Evolutionary conservation across 2,797 vertebrate species (phyloP), one percentile per base, ranked within the genome.

Genomic region (Cynodonichthys magdalenae): DNA sequence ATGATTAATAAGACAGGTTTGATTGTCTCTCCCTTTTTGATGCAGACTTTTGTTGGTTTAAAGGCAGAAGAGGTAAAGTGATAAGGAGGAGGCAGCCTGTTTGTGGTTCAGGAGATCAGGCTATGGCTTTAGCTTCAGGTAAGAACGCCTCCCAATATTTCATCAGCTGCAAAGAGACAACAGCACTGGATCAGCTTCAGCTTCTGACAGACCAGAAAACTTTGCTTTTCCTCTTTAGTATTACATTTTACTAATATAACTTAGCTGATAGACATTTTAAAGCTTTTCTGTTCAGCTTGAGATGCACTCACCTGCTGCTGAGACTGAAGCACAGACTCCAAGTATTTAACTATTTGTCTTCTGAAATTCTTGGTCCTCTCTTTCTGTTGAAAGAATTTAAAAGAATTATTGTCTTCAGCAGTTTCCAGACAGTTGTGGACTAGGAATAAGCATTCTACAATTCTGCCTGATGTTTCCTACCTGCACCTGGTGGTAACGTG

Each of bases 91-190:
- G 94, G 94, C 94, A 93, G 91, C 88, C 79, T 69, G 75, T 53
- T 18, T n/a, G 56, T 74, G 64, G 3, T 65, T 74, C 80, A 39
- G 50, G 66, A 57, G 65, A 14, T 95, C 95, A 99, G 59, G 96
- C 98, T 80, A 99, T 99, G 48, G 96, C 98, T 93, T 99, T 99
- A 10, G 98, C 98, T 90, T 99, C 97, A 0, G 98, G 98, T 57
- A 99, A 87, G 92, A 99, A 99, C 0, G 96, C 96, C 90, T 99
- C 98, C 98, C 98, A 99, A 87, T 98, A 98, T 80, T 99, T 99
- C 64, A 96, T 96, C 82, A 99, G 90, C 97, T 99, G 72, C 12
- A 59, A 2, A 24, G 24, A 24, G 69, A 61, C 53, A 62, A 62
- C 46, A 31, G 42, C 2, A 28, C 36, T 3, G 36, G 36, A 39